Conservation (phyloP, 2,888 invertebrate genomes). For the Pegoplata infirma region DNA sequence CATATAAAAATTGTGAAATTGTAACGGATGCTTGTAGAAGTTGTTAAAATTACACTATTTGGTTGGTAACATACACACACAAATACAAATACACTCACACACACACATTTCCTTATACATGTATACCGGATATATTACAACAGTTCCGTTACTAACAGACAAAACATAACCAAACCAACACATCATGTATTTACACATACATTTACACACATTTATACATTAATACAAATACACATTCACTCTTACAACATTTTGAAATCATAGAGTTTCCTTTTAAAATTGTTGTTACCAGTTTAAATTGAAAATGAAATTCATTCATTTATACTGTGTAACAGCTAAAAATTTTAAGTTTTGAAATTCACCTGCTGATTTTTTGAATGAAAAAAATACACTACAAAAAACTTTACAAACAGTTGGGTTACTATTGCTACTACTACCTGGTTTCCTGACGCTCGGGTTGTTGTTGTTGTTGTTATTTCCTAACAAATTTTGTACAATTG, state of each 20-base stretch:
- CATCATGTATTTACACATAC: neutral
- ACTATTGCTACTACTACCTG: too few relatives aligned
- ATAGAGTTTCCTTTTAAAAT: constrained; percentile 44
- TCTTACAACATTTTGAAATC: constrained; percentile 8
- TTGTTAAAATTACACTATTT: constrained; percentile 12
- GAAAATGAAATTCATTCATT: constrained; percentile 3
- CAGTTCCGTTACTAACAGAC: constrained; percentile 53
- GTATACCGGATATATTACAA: constrained; percentile 57
- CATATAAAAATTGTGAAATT: too few relatives aligned
- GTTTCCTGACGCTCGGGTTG: neutral
- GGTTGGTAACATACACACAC: neutral
- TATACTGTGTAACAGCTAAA: constrained; percentile 13
- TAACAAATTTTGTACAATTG: constrained; percentile 36
- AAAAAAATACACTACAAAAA: constrained; percentile 6
- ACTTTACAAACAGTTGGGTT: constrained; percentile 25
- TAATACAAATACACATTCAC: constrained; percentile 1
- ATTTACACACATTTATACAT: constrained; percentile 10
- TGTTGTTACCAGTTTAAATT: constrained; percentile 32
- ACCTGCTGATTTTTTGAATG: constrained; percentile 47
- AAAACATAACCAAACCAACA: neutral
- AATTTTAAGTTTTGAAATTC: constrained; percentile 40
- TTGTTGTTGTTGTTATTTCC: constrained; percentile 23
- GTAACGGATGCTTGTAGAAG: constrained; percentile 37
- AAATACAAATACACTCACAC: neutral
- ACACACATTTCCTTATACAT: constrained; percentile 12